Percentiles rank a stretch among this genome's conserved stretches.
Evolutionary conservation across 2,113 vertebrate species (phyloP).

Genomic region (Astatotilapia flaviijosephi): DNA sequence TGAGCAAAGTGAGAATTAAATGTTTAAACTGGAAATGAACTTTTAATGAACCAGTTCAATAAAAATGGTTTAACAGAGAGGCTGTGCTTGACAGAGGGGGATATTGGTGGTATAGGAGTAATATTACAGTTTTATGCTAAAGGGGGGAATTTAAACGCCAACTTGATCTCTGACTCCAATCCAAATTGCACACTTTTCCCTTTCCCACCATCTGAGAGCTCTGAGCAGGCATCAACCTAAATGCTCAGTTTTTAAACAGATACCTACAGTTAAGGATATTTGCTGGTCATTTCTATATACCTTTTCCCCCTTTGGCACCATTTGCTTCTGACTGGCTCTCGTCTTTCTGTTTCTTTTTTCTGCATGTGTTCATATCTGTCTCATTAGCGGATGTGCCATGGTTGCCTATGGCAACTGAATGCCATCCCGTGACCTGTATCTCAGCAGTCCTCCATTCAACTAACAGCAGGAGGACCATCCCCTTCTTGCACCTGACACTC

Average conservation of each 20-base stretch:
- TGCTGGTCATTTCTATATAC: background rate
- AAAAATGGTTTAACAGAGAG: background rate
- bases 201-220: background rate
- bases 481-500: background rate
- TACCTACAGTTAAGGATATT: background rate
- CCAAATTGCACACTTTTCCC: background rate
- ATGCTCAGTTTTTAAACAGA: background rate
- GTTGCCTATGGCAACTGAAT: conserved; percentile 20
- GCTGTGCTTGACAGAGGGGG: background rate
- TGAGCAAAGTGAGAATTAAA: conserved; percentile 9
- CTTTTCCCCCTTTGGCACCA: background rate
- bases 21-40: conserved; percentile 9
- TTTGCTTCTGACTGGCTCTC: background rate
- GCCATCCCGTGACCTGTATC: conserved; percentile 10
- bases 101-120: background rate
- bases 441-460: conserved; percentile 14
- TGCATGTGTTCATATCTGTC: background rate
- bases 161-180: conserved; percentile 8
- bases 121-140: background rate
- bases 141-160: background rate
- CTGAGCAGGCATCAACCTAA: background rate
- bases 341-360: background rate
- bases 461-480: background rate
- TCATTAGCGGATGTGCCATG: background rate
- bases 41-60: background rate